Evolutionary conservation across 2,113 vertebrate species (phyloP).

Genomic region (Larimichthys crocea): DNA sequence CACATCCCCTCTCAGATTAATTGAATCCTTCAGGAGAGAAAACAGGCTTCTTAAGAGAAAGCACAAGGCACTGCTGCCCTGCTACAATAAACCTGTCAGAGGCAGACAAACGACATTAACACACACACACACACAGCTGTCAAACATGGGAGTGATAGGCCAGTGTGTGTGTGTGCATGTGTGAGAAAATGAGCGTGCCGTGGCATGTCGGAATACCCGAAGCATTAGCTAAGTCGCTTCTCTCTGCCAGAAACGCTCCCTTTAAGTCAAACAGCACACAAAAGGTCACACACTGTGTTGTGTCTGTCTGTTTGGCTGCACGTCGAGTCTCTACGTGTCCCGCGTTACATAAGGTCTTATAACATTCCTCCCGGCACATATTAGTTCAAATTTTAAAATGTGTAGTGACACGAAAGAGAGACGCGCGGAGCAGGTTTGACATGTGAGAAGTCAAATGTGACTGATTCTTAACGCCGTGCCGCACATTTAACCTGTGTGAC

Average conservation of each 20-base stretch:
- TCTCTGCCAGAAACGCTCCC: slow-evolving; percentile 56
- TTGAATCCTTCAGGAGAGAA: slow-evolving; percentile 80
- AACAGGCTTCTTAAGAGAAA: slow-evolving; percentile 77
- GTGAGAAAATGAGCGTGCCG: slow-evolving; percentile 60
- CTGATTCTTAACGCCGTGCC: background rate
- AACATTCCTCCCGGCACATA: slow-evolving; percentile 16
- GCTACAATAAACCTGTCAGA: slow-evolving; percentile 81
- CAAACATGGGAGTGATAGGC: slow-evolving; percentile 62
- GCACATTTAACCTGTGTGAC: background rate
- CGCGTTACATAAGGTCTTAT: slow-evolving; percentile 47
- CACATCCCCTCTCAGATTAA: slow-evolving; percentile 74
- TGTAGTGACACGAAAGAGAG: background rate
- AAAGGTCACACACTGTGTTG: slow-evolving; percentile 63
- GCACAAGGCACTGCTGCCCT: slow-evolving; percentile 69
- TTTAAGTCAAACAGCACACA: slow-evolving; percentile 66
- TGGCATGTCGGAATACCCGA: slow-evolving; percentile 77
- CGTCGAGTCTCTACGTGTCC: slow-evolving; percentile 40
- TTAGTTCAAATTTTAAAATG: slow-evolving; percentile 5
- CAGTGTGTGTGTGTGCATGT: slow-evolving; percentile 8
- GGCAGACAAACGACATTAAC: slow-evolving; percentile 66
- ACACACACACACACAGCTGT: slow-evolving; percentile 54
- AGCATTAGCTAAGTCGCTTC: slow-evolving; percentile 73
- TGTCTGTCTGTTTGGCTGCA: slow-evolving; percentile 48
- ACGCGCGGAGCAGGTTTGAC: background rate
- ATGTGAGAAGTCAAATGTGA: background rate